Percentiles rank a stretch among this genome's conserved stretches.
Evolutionary conservation across 2,888 invertebrate species (phyloP).

Genomic region (Eueremaeus valkanovi): DNA sequence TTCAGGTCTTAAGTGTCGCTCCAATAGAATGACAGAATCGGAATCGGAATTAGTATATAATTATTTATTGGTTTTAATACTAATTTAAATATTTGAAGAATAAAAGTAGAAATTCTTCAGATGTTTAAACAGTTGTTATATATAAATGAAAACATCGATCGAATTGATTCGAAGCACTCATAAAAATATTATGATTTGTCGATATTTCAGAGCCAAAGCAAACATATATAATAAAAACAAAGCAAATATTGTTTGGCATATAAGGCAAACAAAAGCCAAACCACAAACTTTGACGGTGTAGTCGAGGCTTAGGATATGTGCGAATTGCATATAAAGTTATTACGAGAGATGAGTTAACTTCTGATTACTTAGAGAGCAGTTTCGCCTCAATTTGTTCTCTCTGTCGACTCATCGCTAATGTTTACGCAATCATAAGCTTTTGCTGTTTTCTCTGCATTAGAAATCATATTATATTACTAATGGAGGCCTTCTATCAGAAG

Average conservation of each 20-base stretch:
- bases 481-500: conserved; percentile 11
- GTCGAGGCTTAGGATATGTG: background rate
- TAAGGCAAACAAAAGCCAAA: conserved; percentile 15
- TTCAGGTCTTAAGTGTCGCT: too few species aligned
- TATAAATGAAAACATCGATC: too few species aligned
- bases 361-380: conserved; percentile 1
- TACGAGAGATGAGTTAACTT: conserved; percentile 10
- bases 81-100: too few species aligned
- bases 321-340: conserved; percentile 21
- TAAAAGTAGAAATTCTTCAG: too few species aligned
- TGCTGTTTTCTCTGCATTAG: background rate
- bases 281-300: background rate
- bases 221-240: conserved; percentile 27
- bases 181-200: conserved; percentile 26
- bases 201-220: background rate
- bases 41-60: too few species aligned
- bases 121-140: too few species aligned
- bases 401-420: background rate
- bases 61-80: too few species aligned
- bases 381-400: conserved; percentile 12
- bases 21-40: too few species aligned
- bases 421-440: conserved; percentile 33
- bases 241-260: conserved; percentile 18
- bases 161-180: too few species aligned
- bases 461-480: conserved; percentile 35